Evolutionary conservation across 2,113 vertebrate species (phyloP), one percentile per base, ranked within the genome.

Genomic region (Poeciliopsis occidentalis): DNA sequence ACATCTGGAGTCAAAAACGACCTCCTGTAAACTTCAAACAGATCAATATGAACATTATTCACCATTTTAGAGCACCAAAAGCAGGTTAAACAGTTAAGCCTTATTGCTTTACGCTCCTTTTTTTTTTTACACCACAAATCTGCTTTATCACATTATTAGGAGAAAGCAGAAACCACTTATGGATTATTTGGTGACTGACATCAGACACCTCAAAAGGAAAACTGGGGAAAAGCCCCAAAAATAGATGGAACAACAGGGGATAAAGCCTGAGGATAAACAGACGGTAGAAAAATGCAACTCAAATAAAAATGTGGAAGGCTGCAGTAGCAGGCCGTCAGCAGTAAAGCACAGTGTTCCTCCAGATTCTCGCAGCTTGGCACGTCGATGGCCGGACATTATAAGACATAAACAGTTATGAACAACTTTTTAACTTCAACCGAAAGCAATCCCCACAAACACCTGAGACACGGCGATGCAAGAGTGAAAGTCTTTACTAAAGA

Each of bases 101-200:
- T 82, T 74, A 87, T 86, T 74, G 75, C 66, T 69, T 90, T 87
- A 90, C 81, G 80, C 44, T 85, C 71, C 84, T 80, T 83, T 65
- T 88, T 8, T 22, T 85, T 68, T 8, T 65, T 61, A 80, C 74
- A 70, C 79, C 79, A 81, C 7, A 88, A 79, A 82, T 82, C 71
- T 64, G 27, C 65, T 78, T 72, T 60, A 68, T 70, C 22, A 66
- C 65, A 76, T 71, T 29, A 54, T 77, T 76, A 80, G 74, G 54
- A 31, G 73, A 82, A 90, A 86, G 51, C 34, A 34, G 62, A 83
- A 86, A 83, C 85, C 80, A 69, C 85, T 82, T 85, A 85, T 86
- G 51, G 82, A 92, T 85, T 78, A 57, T 71, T 44, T 64, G 64
- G 60, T 5, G 64, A 60, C 69, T 81, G 82, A 71, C 76, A 72